A percentile compares a stretch with the other conserved stretches of the same genome.
Evolutionary conservation across 2,888 invertebrate genomes (phyloP).

Genomic region (Tipula helvola): DNA sequence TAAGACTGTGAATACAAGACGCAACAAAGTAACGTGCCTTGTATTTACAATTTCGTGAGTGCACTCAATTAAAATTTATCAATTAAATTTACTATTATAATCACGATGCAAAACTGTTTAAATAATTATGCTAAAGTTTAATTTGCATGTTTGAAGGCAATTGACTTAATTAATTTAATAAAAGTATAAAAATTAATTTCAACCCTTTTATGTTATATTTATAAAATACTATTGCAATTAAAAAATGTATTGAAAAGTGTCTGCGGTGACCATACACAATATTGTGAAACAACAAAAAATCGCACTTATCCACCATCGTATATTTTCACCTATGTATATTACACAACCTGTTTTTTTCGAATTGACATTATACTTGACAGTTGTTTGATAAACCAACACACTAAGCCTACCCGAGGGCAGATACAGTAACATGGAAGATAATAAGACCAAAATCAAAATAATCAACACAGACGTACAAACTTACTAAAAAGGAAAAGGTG

Average conservation of each 20-base stretch:
- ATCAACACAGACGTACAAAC: not conserved
- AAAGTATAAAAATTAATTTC: not conserved
- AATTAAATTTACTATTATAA: not conserved
- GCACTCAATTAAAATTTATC: not conserved
- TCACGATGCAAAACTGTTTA: not conserved
- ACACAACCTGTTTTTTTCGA: not conserved
- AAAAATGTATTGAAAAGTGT: not conserved
- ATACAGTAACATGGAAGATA: not conserved
- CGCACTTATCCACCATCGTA: not conserved
- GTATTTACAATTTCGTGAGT: not conserved
- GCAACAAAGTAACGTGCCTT: not conserved
- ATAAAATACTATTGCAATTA: not conserved
- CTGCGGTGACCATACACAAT: not conserved
- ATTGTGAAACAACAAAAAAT: not conserved
- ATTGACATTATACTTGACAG: not conserved
- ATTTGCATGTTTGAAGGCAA: not conserved
- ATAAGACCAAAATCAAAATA: not conserved
- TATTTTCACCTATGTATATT: not conserved
- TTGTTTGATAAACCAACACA: not conserved
- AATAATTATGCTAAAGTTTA: not conserved
- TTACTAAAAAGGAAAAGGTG: not conserved
- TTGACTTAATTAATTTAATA: not conserved
- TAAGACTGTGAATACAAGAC: not conserved
- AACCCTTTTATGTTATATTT: not conserved
- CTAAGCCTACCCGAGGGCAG: not conserved